Base-by-base conservation (phyloP, 2,888 invertebrate genomes). In the Diaperis boleti region DNA sequence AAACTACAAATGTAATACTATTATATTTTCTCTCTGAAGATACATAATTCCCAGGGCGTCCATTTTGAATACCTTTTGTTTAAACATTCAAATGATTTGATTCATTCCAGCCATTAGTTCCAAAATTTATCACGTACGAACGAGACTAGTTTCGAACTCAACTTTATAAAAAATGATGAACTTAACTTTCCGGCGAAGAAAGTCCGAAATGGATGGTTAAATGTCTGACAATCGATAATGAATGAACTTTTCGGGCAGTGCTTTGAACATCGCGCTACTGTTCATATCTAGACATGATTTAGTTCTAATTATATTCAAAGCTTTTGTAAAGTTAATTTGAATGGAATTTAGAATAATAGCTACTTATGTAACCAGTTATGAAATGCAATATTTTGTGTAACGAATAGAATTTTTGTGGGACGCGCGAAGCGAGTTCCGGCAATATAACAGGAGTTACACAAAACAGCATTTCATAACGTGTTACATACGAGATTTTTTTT, bases 261-360 rank as follows among this genome's bases (percentile, higher is more conserved):
- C 44, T 37, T 54, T 54, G 47, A 57, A 15, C 14, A 15, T 22
- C 6, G 20, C 37, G 60, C 60, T 60, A 60, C 60, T 33, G 60
- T 60, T 52, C 47, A 39, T 57, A 57, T 42, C 44, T 44, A 8
- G 39, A 47, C 54, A 17, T 55, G 61, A 57, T 42, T 59, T 52
- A 44, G 33, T 60, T 52, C 60, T 60, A 60, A 60, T 60, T 52
- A 60, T 35, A 60, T 60, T 60, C 60, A 35, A 54, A 41, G 39
- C 49, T 49, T 49, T 37, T 56, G 62, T 62, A 56, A 49, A 59
- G 63, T 63, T 59, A 63, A 63, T 63, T 63, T 62, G 62, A 45
- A 52, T 59, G 63, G 63, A 63, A 63, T 63, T 63, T 59, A n/a
- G n/a, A n/a, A n/a, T n/a, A n/a, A n/a, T n/a, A n/a, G n/a, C n/a